Evolutionary conservation across 2,888 invertebrate species (phyloP).

Genomic region (Callosobruchus maculatus): DNA sequence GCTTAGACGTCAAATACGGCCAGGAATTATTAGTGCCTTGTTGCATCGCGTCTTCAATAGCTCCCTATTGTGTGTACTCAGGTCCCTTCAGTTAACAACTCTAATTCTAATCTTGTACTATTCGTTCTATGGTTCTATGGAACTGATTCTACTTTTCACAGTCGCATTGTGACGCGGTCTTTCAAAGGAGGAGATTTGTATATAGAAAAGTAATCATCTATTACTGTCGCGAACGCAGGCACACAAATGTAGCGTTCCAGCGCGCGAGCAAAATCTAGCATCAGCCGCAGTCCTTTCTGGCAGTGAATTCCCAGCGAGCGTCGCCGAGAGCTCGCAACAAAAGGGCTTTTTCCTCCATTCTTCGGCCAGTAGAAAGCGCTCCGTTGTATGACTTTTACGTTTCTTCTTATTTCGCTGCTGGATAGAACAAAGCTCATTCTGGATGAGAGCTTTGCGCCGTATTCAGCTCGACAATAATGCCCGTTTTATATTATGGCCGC

Average conservation of each 20-base stretch:
- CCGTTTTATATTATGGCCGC: conserved; percentile 42
- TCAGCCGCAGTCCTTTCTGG: conserved; percentile 47
- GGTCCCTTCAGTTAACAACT: too few species aligned
- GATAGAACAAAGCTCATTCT: conserved; percentile 47
- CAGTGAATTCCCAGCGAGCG: conserved; percentile 41
- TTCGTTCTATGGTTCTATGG: too few species aligned
- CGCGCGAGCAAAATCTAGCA: conserved; percentile 9
- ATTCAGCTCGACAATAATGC: conserved; percentile 45
- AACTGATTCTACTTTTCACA: too few species aligned
- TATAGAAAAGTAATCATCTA: not conserved
- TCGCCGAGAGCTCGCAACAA: conserved; percentile 39
- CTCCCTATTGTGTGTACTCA: too few species aligned
- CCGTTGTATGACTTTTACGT: conserved; percentile 48
- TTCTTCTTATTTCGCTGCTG: conserved; percentile 40
- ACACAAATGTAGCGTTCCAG: not conserved
- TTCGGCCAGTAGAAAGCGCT: conserved; percentile 35
- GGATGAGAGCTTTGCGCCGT: conserved; percentile 40
- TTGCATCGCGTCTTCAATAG: too few species aligned
- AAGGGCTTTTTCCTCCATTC: conserved; percentile 40
- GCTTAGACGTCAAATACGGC: too few species aligned
- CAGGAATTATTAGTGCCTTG: too few species aligned
- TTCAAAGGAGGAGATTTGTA: too few species aligned
- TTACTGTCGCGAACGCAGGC: not conserved
- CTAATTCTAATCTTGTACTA: too few species aligned
- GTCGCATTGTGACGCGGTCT: too few species aligned